Conservation (phyloP, 2,113 vertebrate species). For the Cynopterus brachyotis region DNA sequence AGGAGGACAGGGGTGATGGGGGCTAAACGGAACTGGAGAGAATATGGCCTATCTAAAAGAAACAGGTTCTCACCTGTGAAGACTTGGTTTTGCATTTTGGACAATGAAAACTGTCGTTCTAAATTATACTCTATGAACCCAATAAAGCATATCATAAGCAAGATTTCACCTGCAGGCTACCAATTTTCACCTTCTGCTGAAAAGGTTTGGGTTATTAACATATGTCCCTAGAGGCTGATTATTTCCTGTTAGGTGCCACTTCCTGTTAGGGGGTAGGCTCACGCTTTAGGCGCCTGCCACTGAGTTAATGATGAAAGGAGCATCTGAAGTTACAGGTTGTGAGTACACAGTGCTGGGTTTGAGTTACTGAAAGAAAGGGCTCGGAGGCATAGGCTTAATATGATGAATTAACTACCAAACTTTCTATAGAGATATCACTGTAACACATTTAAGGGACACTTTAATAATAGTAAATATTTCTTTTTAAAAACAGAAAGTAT, state of each 20-base stretch:
- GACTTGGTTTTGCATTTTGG: conserved; percentile 18
- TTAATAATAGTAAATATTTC: not conserved
- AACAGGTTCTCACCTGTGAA: not conserved
- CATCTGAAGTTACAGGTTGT: not conserved
- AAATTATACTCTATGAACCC: not conserved
- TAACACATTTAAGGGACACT: not conserved
- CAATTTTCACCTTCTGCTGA: conserved; percentile 21
- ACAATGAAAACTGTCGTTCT: not conserved
- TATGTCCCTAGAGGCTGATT: not conserved
- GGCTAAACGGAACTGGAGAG: not conserved
- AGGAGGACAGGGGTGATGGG: not conserved
- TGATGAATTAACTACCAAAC: not conserved
- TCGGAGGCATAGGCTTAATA: not conserved
- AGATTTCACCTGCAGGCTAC: conserved; percentile 34
- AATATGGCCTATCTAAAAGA: not conserved
- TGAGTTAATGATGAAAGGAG: not conserved
- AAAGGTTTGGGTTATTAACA: not conserved
- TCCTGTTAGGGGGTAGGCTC: not conserved
- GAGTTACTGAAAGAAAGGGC: not conserved
- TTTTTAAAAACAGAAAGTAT: not conserved
- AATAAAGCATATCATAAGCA: conserved; percentile 52
- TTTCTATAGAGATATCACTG: not conserved
- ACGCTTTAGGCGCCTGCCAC: not conserved
- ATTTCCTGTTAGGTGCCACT: not conserved
- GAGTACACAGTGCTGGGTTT: not conserved